Evolutionary conservation across 2,113 vertebrate genomes (phyloP).

Genomic region (Podiceps cristatus): DNA sequence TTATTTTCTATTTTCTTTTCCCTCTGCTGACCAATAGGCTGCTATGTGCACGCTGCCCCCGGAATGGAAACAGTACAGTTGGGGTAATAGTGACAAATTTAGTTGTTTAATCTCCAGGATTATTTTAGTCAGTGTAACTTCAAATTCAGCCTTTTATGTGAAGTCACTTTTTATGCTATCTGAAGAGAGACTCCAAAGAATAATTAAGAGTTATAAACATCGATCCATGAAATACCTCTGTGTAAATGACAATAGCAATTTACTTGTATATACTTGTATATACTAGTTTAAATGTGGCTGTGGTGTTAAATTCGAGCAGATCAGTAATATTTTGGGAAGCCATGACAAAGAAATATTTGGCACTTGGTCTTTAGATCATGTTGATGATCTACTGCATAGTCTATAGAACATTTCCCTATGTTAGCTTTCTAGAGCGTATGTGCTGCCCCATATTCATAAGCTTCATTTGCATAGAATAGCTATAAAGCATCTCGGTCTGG

Average conservation of each 20-base stretch:
- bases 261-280: not conserved
- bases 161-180: not conserved
- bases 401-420: not conserved
- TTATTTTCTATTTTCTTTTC: not conserved
- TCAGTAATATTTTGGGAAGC: not conserved
- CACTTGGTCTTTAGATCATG: not conserved
- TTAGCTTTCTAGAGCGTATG: not conserved
- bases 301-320: not conserved
- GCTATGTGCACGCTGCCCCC: not conserved
- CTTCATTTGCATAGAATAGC: not conserved
- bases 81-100: not conserved
- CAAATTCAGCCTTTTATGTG: not conserved
- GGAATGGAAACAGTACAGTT: not conserved
- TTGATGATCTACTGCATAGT: not conserved
- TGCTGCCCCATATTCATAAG: not conserved
- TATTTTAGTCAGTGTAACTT: not conserved
- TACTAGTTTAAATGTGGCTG: not conserved
- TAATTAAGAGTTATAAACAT: not conserved
- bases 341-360: conserved; percentile 25
- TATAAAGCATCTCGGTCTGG: not conserved
- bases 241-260: not conserved
- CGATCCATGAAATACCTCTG: not conserved
- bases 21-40: not conserved
- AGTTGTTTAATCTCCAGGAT: not conserved
- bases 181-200: not conserved